Base-by-base conservation (phyloP, 2,113 vertebrate genomes). In the Nematolebias whitei region DNA sequence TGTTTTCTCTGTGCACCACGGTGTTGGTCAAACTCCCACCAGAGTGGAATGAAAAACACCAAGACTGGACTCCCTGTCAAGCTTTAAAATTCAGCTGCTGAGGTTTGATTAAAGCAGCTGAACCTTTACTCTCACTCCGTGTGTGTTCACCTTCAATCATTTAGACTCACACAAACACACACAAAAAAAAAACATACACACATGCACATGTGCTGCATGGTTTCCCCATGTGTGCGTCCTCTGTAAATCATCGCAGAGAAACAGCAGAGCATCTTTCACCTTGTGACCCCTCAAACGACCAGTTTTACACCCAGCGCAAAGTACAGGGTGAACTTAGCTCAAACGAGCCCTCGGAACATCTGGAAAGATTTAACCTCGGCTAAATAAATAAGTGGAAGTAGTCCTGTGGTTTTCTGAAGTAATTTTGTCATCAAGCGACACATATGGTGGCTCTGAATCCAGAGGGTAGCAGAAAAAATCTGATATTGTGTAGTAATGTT, bases 291-390 rank as follows among this genome's bases (percentile, higher is more conserved):
- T 59, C 41, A 11, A 18, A 26, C 49, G 63, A 20, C 45, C 56
- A 59, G 56, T 20, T 72, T 35, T 68, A 61, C 63, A 56, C 61
- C 56, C 63, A 12, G 43, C 72, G 64, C 69, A 48, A 18, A 60
- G 50, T 29, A 63, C 63, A 76, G 60, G 69, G 63, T 58, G 63
- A 68, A 67, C 49, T 67, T 16, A 53, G 60, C 20, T 23, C 57
- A 35, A 76, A 72, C 59, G 71, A 70, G 62, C 53, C 5, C 23
- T 50, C 9, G n/a, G 52, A 63, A 73, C 87, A 87, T 89, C 86
- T 87, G 84, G 82, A 88, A 89, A 57, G 70, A 24, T 22, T 87
- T 85, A 74, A 71, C 71, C 41, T 54, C 62, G 1, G 12, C 61
- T 51, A 71, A 87, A 83, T 86, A 57, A 81, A 79, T 71, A 71